Conservation (phyloP, 2,113 vertebrate species). For the Terrapene triunguis region DNA sequence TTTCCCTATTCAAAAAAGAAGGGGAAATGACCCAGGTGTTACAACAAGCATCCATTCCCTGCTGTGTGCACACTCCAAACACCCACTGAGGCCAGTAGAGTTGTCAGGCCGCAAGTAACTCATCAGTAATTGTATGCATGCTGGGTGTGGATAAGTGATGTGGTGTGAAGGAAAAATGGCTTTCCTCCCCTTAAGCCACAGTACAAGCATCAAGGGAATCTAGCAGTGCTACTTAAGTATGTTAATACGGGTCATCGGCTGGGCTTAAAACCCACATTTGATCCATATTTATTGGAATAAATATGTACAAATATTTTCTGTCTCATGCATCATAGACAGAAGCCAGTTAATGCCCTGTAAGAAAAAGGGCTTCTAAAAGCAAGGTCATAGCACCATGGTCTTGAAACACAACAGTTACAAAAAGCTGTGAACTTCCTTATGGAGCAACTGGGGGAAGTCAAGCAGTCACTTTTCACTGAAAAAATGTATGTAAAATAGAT, state of each 20-base stretch:
- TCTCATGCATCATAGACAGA: accelerated
- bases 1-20: accelerated
- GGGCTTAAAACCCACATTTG: neutral
- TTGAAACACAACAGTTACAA: neutral
- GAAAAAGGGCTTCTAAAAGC: neutral
- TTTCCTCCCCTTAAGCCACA: accelerated
- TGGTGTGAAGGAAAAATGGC: neutral
- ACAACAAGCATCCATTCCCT: neutral
- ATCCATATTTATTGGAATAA: neutral
- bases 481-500: neutral
- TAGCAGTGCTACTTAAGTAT: neutral
- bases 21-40: neutral
- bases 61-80: neutral
- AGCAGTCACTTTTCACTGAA: neutral
- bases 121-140: accelerated
- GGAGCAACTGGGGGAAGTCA: neutral
- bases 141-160: accelerated
- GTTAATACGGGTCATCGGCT: neutral
- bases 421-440: neutral
- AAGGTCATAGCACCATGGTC: neutral
- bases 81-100: neutral
- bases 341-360: accelerated
- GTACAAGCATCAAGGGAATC: neutral
- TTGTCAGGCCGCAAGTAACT: neutral
- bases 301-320: neutral